These are phyloP conservation scores for Knipowitschia caucasica DNA, from an alignment of 2,797 vertebrate genomes.

Conservation along the genomic window DNA sequence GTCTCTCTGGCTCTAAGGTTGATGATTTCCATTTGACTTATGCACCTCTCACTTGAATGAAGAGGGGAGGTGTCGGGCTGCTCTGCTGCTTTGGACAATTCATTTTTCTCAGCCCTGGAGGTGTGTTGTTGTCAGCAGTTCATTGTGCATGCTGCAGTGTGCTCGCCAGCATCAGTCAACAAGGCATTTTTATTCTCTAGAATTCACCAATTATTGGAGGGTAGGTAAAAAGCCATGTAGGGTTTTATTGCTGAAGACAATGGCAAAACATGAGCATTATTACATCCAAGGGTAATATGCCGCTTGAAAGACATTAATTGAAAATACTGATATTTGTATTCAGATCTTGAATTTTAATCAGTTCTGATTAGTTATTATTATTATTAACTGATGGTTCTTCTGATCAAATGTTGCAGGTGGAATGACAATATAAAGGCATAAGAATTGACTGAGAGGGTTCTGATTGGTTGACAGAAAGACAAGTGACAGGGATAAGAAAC, in stretches of 20 bases:
- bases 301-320: no score
- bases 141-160: conserved; percentile 4
- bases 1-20: not conserved
- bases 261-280: not conserved
- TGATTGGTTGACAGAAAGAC: not conserved
- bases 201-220: not conserved
- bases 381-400: no score
- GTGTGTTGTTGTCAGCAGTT: conserved; percentile 9
- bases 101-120: conserved; percentile 6
- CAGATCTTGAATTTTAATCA: no score
- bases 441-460: not conserved
- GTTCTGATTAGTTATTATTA: no score
- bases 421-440: no score
- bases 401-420: no score
- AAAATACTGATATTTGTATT: no score
- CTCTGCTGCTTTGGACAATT: conserved; percentile 14
- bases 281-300: no score
- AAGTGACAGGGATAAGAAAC: not conserved
- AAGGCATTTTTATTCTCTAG: not conserved
- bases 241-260: no score
- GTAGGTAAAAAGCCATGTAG: not conserved
- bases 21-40: conserved; percentile 30
- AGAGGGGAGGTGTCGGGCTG: conserved; percentile 6
- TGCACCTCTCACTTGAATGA: conserved; percentile 35
- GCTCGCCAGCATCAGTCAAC: not conserved